These are phyloP conservation scores for Lasiommata megera DNA, from an alignment of 2,888 invertebrate species.

Conservation along the genomic window DNA sequence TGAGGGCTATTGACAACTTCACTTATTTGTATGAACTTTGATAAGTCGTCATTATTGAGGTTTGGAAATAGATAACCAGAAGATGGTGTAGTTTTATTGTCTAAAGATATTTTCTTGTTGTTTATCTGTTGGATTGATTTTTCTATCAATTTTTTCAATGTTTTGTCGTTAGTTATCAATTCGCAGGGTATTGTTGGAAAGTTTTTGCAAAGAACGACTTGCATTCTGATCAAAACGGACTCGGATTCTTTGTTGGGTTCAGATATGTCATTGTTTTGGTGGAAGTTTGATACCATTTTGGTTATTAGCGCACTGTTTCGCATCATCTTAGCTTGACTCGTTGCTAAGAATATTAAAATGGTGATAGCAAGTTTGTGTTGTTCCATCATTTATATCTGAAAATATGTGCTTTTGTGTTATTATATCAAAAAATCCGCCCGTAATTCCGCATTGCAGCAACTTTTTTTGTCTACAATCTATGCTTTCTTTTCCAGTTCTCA, in stretches of 20 bases:
- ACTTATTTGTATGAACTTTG: slow-evolving; percentile 50
- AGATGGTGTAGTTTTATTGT: slow-evolving; percentile 46
- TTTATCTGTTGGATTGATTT: slow-evolving; percentile 63
- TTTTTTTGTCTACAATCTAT: no score
- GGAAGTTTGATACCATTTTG: slow-evolving; percentile 68
- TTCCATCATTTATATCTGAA: background rate
- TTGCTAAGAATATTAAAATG: slow-evolving; percentile 21
- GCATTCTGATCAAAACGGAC: slow-evolving; percentile 54
- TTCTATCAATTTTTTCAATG: slow-evolving; percentile 53
- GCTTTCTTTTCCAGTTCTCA: no score
- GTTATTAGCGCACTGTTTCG: slow-evolving; percentile 66
- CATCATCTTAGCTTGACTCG: slow-evolving; percentile 48
- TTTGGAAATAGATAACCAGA: slow-evolving; percentile 50
- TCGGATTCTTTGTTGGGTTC: slow-evolving; percentile 33
- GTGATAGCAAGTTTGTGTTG: slow-evolving; percentile 12
- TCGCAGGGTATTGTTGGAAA: slow-evolving; percentile 66
- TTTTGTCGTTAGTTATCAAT: slow-evolving; percentile 55
- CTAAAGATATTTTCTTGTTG: slow-evolving; percentile 49
- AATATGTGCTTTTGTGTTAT: no score
- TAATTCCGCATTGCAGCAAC: no score
- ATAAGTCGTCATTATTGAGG: slow-evolving; percentile 59
- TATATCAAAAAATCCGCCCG: no score
- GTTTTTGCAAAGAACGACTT: slow-evolving; percentile 63
- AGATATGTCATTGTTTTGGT: slow-evolving; percentile 48
- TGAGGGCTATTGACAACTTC: slow-evolving; percentile 24